phyloP scores from a whole-genome alignment of 2,888 invertebrate genomes.

The Eupsilia transversa region DNA sequence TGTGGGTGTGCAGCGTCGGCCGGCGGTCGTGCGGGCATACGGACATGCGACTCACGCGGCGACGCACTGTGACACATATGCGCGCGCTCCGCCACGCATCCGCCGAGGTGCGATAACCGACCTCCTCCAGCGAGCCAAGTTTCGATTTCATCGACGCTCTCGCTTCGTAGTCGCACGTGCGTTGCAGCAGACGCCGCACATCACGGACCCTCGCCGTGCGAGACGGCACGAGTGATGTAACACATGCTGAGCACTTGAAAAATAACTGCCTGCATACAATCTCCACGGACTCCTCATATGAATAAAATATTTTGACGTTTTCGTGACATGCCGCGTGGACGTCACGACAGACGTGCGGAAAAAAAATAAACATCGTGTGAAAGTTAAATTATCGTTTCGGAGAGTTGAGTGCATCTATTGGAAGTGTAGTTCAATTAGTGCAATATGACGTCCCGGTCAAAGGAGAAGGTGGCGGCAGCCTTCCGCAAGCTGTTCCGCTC shows the following conservation, averaged over 20 bases:
- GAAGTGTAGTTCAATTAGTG: slow-evolving; percentile 77
- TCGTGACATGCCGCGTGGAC: slow-evolving; percentile 78
- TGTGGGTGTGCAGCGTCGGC: slow-evolving; percentile 67
- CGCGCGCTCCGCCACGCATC: slow-evolving; percentile 74
- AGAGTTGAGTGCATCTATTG: slow-evolving; percentile 74
- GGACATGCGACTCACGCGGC: slow-evolving; percentile 77
- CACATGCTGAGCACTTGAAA: slow-evolving; percentile 64
- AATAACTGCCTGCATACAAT: slow-evolving; percentile 59
- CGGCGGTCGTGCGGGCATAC: slow-evolving; percentile 68
- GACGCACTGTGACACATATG: slow-evolving; percentile 79
- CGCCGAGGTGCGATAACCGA: slow-evolving; percentile 83
- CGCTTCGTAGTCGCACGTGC: slow-evolving; percentile 84
- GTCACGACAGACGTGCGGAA: slow-evolving; percentile 67
- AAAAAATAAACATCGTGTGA: slow-evolving; percentile 73
- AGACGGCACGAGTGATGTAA: slow-evolving; percentile 77
- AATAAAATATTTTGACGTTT: slow-evolving; percentile 77
- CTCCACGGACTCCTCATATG: slow-evolving; percentile 65
- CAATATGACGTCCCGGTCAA: slow-evolving; percentile 94
- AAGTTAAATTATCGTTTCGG: slow-evolving; percentile 69
- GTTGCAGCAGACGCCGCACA: slow-evolving; percentile 71
- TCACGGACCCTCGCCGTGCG: slow-evolving; percentile 73
- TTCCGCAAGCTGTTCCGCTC: slow-evolving; percentile 95
- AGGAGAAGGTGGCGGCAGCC: slow-evolving; percentile 95
- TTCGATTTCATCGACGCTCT: slow-evolving; percentile 83
- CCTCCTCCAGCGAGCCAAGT: slow-evolving; percentile 83